Base-by-base conservation (phyloP, 2,797 vertebrate genomes). In the Rhinoraja longicauda region DNA sequence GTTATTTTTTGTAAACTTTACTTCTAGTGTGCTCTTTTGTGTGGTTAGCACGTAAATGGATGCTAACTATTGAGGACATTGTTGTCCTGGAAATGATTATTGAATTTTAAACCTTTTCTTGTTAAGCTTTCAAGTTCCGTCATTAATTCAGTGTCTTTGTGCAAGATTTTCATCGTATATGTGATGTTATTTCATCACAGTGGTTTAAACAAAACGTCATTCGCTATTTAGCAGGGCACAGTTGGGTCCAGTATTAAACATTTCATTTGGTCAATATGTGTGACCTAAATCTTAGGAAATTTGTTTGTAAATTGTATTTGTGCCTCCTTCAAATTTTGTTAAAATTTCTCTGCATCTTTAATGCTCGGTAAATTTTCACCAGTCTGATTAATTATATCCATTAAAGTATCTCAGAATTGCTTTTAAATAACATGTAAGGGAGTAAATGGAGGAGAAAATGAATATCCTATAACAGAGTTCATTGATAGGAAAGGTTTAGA, bases 11-110 rank as follows among this genome's bases (percentile, higher is more conserved):
- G 39, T 7, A 36, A 36, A 92, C 72, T 73, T 75, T 75, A 75
- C 26, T 92, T 92, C 90, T 92, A 45, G 90, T 57, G 24, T 92
- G 36, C 70, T 92, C 36, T 75, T 92, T 92, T 75, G 36, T 75
- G 39, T 91, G 36, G 90, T 92, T 75, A 73, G 39, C 39, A 92
- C 7, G 39, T 73, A 75, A 75, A 92, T 92, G 70, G 24, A 70
- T 57, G 36, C 72, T 92, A 92, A 92, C 90, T 73, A 75, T 92
- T 15, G 39, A 92, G 32, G 67, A 17, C 70, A 91, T 72, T 91
- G 67, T 21, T 72, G 32, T 53, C 19, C 13, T 91, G 67, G 45
- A 91, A 39, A 70, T 26, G 17, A 92, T 92, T 92, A 92, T 92
- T 92, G 67, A 75, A 53, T 39, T 70, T 72, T 92, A 70, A 92